Base-by-base conservation (phyloP, 2,113 vertebrate species). In the Catagonus wagneri region DNA sequence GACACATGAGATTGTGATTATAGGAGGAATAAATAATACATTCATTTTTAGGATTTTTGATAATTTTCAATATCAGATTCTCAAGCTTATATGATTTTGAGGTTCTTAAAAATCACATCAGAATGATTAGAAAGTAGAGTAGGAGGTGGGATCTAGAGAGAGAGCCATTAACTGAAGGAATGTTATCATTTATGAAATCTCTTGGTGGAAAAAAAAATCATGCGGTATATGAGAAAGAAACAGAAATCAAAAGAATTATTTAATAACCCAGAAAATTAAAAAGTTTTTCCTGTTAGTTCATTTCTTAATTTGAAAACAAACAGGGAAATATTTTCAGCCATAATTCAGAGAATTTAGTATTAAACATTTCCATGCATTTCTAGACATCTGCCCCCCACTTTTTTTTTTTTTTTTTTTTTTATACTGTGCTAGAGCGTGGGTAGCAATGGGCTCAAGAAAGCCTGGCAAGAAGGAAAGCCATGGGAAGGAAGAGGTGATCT, bases 261-360 rank as follows among this genome's bases (percentile, higher is more conserved):
- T 50, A 92, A 78, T 22, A 44, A 54, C 1, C 11, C 71, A 63
- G 75, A 10, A 83, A 39, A 7, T 32, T 68, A 65, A 27, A 58
- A 86, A 6, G n/a, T 92, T 63, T 50, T 93, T 93, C 93, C 65
- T 11, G 25, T 60, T 71, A 78, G 17, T 66, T 85, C 23, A 69
- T 79, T 92, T 71, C 2, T 87, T 79, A 60, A 4, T 32, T 78
- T 90, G 54, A 39, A 97, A 93, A 66, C 2, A 85, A 91, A 74
- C 0, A 68, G 6, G 23, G 34, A 83, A n/a, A 75, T 32, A 34
- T 56, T 89, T 66, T 58, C 85, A 88, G 14, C 19, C 17, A n/a
- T 86, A 68, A 71, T 75, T 2, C n/a, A 20, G 20, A 50, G 39
- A 50, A n/a, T 78, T 85, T 79, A 69, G 22, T 34, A 29, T 44